These are phyloP conservation scores for Symphodus melops DNA, from an alignment of 2,113 vertebrate genomes.

Conservation along the genomic window DNA sequence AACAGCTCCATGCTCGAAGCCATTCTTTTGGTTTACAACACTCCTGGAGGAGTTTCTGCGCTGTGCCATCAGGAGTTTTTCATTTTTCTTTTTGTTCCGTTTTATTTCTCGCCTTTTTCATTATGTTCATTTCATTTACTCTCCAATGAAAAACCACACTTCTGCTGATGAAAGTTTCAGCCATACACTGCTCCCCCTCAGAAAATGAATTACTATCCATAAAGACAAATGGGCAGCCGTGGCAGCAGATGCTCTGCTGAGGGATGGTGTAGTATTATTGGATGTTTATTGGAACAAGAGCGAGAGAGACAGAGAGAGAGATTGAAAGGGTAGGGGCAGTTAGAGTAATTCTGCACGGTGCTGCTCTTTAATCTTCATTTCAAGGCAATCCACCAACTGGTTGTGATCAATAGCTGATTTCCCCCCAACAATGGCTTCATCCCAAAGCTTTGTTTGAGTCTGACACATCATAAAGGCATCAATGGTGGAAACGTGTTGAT, in stretches of 20 bases:
- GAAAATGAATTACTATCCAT: slow-evolving; percentile 65
- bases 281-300: slow-evolving; percentile 64
- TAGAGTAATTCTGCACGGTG: slow-evolving; percentile 29
- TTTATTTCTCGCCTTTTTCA: slow-evolving; percentile 36
- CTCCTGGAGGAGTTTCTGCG: slow-evolving; percentile 21
- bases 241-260: slow-evolving; percentile 64
- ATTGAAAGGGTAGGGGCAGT: slow-evolving; percentile 43
- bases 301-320: slow-evolving; percentile 6
- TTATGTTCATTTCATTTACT: slow-evolving; percentile 54
- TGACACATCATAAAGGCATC: slow-evolving; percentile 46
- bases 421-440: slow-evolving; percentile 29
- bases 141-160: slow-evolving; percentile 50
- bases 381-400: slow-evolving; percentile 46
- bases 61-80: slow-evolving; percentile 38
- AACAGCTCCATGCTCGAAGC: slow-evolving; percentile 26
- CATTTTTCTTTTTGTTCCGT: slow-evolving; percentile 35
- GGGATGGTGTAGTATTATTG: slow-evolving; percentile 56
- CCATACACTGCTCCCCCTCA: slow-evolving; percentile 21
- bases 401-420: slow-evolving; percentile 63
- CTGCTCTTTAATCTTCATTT: slow-evolving; percentile 67
- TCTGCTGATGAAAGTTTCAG: slow-evolving; percentile 54
- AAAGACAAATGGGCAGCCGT: slow-evolving; percentile 66
- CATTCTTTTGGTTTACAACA: slow-evolving; percentile 29
- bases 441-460: slow-evolving; percentile 48
- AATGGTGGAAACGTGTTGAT: slow-evolving; percentile 25